Conservation (phyloP, 2,113 vertebrate genomes). For the Cynocephalus volans region DNA sequence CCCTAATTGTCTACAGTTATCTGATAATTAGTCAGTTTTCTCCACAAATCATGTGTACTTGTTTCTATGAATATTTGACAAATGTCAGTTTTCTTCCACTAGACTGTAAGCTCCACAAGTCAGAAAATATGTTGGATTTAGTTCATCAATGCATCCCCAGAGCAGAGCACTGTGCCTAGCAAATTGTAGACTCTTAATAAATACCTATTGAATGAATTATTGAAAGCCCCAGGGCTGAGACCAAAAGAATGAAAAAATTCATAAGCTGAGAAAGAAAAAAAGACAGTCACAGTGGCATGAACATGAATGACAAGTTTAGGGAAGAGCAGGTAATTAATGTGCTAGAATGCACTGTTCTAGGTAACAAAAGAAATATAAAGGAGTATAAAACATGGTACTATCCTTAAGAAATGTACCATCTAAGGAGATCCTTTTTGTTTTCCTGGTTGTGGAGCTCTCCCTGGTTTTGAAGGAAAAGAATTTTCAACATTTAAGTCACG, state of each 20-base stretch:
- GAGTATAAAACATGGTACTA: neutral
- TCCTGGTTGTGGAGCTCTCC: too few relatives aligned
- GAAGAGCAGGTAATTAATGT: neutral
- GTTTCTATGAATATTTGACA: slow-evolving; percentile 1
- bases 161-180: neutral
- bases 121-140: neutral
- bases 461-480: too few relatives aligned
- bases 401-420: neutral
- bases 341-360: neutral
- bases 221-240: neutral
- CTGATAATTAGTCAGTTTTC: slow-evolving; percentile 27
- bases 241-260: slow-evolving; percentile 20
- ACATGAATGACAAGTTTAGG: neutral
- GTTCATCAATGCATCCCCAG: neutral
- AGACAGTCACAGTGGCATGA: neutral
- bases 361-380: neutral
- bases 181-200: neutral
- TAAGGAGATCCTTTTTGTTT: too few relatives aligned
- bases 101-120: neutral
- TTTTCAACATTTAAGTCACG: too few relatives aligned
- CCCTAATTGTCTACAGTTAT: neutral
- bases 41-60: neutral
- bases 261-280: neutral
- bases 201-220: neutral
- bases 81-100: neutral